Evolutionary conservation across 1,140 invertebrate genomes (phyloP).

Genomic region (Whitmania pigra): DNA sequence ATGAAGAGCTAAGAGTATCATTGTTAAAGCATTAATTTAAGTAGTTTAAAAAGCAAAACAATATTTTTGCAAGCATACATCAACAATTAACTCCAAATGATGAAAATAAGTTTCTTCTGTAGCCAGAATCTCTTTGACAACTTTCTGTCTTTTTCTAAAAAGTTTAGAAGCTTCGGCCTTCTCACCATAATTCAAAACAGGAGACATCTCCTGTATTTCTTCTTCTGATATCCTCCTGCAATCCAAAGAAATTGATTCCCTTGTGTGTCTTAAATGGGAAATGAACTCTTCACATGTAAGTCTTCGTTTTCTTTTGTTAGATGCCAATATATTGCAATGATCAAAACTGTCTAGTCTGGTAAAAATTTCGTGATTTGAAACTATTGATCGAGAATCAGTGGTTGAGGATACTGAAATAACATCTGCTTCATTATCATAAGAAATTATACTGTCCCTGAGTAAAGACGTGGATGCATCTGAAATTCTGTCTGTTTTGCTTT

Average conservation of each 20-base stretch:
- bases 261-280: not conserved
- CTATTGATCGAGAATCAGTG: not conserved
- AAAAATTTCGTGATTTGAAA: not conserved
- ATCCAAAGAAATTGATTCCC: not conserved
- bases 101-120: conserved; percentile 58
- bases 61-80: conserved; percentile 39
- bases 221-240: not conserved
- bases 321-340: not conserved
- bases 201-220: not conserved
- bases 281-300: conserved; percentile 12
- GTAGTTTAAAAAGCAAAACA: not conserved
- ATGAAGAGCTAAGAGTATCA: conserved; percentile 49
- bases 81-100: conserved; percentile 55
- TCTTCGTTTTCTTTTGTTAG: not conserved
- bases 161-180: not conserved
- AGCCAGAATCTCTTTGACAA: conserved; percentile 52
- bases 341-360: not conserved
- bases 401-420: not conserved
- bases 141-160: conserved; percentile 29
- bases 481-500: no score
- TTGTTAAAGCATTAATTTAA: not conserved
- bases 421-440: no score
- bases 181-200: not conserved
- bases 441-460: no score
- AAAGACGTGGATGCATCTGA: no score